Percentiles rank a stretch among this genome's conserved stretches.
phyloP scores from a whole-genome alignment of 2,113 vertebrate species.

The Silurus glanis region DNA sequence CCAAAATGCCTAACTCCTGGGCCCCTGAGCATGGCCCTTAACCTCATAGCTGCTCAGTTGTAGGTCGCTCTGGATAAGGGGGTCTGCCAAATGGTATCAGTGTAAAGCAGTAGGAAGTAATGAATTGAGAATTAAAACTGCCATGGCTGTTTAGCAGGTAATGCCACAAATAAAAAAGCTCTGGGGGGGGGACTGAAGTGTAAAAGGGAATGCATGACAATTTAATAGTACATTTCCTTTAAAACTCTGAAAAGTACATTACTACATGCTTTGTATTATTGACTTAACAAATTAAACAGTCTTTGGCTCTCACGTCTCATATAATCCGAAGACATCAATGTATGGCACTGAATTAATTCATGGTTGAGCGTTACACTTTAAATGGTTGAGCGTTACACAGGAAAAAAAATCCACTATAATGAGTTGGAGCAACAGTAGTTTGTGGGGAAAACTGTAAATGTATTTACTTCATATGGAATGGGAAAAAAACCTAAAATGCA shows the following conservation, averaged over 20 bases:
- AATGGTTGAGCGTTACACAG: background rate
- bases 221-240: background rate
- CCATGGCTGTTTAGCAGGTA: background rate
- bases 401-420: background rate
- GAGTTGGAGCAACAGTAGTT: background rate
- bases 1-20: no score
- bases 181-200: background rate
- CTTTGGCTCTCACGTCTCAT: background rate
- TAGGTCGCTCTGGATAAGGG: no score
- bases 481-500: background rate
- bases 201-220: background rate
- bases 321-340: background rate
- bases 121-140: slow-evolving; percentile 7
- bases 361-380: background rate
- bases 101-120: background rate
- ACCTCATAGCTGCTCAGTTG: no score
- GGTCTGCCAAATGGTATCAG: no score
- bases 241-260: background rate
- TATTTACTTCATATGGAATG: background rate
- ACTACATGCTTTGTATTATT: background rate
- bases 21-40: no score
- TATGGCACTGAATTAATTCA: background rate
- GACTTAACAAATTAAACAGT: background rate
- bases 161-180: background rate
- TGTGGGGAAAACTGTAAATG: background rate